Evolutionary conservation across 92 coral and sea anemone genomes (phyloP).

Genomic region (Paragorgia papillata): DNA sequence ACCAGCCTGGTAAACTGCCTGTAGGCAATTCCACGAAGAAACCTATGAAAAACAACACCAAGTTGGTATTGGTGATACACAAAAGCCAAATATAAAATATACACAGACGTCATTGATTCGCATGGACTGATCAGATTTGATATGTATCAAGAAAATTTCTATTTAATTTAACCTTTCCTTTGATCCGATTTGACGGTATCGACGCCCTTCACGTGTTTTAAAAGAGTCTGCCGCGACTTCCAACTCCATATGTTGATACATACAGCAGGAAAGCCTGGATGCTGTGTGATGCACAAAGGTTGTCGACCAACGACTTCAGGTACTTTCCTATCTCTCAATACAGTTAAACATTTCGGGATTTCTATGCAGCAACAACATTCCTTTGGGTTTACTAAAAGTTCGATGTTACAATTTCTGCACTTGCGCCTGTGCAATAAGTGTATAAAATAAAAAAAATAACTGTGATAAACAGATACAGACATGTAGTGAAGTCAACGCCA

Average conservation of each 20-base stretch:
- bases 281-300: background rate
- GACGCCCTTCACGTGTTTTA: background rate
- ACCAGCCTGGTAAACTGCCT: too few species aligned
- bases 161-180: slow-evolving; percentile 2
- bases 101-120: too few species aligned
- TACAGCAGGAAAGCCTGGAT: background rate
- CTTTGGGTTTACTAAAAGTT: background rate
- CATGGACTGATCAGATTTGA: too few species aligned
- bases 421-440: too few species aligned
- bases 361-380: slow-evolving; percentile 25
- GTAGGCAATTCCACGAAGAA: too few species aligned
- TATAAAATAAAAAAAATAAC: too few species aligned
- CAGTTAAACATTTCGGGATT: slow-evolving; percentile 11
- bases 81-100: too few species aligned
- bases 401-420: slow-evolving; percentile 23
- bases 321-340: background rate
- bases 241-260: background rate
- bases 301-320: background rate
- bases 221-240: background rate
- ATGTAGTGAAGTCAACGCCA: too few species aligned
- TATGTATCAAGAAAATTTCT: too few species aligned
- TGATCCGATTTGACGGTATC: background rate
- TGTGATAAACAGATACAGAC: too few species aligned
- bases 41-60: too few species aligned
- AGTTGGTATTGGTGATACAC: too few species aligned